Evolutionary conservation across 1,140 invertebrate genomes (phyloP).

Genomic region (Drosophila kohkoa): DNA sequence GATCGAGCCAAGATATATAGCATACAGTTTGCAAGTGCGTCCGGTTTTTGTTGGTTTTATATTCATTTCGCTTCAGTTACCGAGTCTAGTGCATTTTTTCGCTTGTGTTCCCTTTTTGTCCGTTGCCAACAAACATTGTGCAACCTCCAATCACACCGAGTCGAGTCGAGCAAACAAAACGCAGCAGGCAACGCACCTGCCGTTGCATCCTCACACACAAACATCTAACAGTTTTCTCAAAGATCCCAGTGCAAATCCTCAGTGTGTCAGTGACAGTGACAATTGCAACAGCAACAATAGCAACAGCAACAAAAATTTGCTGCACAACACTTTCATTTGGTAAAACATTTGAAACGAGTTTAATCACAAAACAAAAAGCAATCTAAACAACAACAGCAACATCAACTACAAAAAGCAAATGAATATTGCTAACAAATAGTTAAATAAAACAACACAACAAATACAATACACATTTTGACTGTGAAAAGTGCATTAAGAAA

Average conservation of each 20-base stretch:
- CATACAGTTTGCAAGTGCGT: constrained; percentile 1
- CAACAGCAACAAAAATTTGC: constrained; percentile 16
- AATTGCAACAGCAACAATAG: constrained; percentile 21
- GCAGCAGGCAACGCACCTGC: too few relatives aligned
- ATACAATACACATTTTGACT: not conserved
- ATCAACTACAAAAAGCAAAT: not conserved
- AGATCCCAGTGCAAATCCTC: not conserved
- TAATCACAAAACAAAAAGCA: not conserved
- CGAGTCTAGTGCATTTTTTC: constrained; percentile 31
- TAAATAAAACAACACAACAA: not conserved
- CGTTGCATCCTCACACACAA: too few relatives aligned
- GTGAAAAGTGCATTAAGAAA: constrained; percentile 8
- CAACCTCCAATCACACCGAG: too few relatives aligned
- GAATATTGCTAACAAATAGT: not conserved
- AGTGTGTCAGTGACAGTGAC: constrained; percentile 29
- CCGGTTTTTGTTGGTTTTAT: constrained; percentile 25
- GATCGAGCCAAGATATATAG: constrained; percentile 1
- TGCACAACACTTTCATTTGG: not conserved
- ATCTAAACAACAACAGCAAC: not conserved
- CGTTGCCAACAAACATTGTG: too few relatives aligned
- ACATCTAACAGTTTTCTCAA: not conserved
- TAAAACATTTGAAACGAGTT: not conserved
- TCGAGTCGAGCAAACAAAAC: too few relatives aligned
- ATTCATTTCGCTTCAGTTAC: constrained; percentile 29
- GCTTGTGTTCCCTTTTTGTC: constrained; percentile 37